phyloP scores from a whole-genome alignment of 1,140 invertebrate genomes.

The Plutomurus gul region DNA sequence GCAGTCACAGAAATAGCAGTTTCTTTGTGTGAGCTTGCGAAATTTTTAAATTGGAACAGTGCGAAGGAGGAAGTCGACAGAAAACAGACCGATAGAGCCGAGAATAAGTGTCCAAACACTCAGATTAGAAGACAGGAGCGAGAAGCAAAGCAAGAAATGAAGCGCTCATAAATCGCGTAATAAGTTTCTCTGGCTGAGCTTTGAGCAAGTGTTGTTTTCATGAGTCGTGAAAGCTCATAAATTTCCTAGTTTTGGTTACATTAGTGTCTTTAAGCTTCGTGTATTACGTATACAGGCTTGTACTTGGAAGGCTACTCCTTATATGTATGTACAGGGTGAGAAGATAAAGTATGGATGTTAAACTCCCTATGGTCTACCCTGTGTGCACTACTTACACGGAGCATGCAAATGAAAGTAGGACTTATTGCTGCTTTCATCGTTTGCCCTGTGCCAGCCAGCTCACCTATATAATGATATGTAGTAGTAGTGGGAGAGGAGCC shows the following conservation, averaged over 20 bases:
- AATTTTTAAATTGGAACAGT: too few species aligned
- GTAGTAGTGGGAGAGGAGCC: too few species aligned
- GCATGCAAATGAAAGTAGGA: slow-evolving; percentile 14
- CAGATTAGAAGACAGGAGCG: slow-evolving; percentile 24
- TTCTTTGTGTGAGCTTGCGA: too few species aligned
- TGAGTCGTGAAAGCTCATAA: slow-evolving; percentile 19
- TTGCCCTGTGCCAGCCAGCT: neutral
- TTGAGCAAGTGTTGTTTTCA: slow-evolving; percentile 27
- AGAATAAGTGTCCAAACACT: neutral
- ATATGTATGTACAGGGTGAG: too few species aligned
- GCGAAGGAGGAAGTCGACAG: too few species aligned
- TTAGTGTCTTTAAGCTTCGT: neutral
- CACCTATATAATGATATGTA: neutral
- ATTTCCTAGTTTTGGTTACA: slow-evolving; percentile 10
- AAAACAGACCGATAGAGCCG: too few species aligned
- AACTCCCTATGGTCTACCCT: neutral
- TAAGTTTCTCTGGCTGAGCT: slow-evolving; percentile 3
- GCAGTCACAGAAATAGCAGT: too few species aligned
- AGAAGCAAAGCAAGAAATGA: slow-evolving; percentile 1
- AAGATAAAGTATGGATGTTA: too few species aligned
- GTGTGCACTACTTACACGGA: neutral
- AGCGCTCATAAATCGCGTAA: slow-evolving; percentile 20
- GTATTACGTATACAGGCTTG: neutral
- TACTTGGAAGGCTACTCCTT: neutral
- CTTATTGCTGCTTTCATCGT: neutral